Evolutionary conservation across 2,797 vertebrate genomes (phyloP), one percentile per base, ranked within the genome.

Genomic region (Meda fulgida): DNA sequence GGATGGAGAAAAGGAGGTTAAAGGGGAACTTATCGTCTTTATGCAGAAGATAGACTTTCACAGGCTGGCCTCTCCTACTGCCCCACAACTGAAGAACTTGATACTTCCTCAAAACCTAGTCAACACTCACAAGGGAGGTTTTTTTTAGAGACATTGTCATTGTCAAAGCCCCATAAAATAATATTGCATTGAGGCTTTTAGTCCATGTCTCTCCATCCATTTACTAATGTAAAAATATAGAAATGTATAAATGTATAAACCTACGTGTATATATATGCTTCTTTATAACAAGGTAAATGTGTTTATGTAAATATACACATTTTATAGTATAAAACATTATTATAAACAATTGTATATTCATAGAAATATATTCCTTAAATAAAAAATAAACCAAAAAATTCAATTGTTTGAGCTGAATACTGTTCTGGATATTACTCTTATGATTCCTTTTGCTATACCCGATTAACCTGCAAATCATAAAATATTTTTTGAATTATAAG

Each of bases 11-110:
- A 84, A 84, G 46, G 81, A 82, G 84, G 86, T 73, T 83, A 58
- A 82, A 84, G 77, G 81, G 71, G 77, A 85, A 89, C 89, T 88
- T 89, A 89, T 88, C 87, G 1, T 76, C 73, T 85, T 82, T 84
- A 75, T 84, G 89, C 89, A 89, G 89, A 79, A 86, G 78, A 88
- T 87, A 86, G 87, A 88, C 87, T 84, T 89, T 60, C 70, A 85
- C 76, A 73, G 83, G 66, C 87, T 85, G 81, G 83, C 34, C 23
- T 87, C 40, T 87, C 38, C 83, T 73, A 46, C 69, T 51, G 38
- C 26, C 38, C 51, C 51, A 63, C 31, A 46, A 46, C 23, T 46
- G 67, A 79, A 71, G 78, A 85, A 88, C 66, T 76, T 34, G 40
- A 80, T 26, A 77, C 48, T 66, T 51, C 9, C 31, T 65, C 55